Conservation (phyloP, 2,888 invertebrate species). For the Trachelus tabidus region DNA sequence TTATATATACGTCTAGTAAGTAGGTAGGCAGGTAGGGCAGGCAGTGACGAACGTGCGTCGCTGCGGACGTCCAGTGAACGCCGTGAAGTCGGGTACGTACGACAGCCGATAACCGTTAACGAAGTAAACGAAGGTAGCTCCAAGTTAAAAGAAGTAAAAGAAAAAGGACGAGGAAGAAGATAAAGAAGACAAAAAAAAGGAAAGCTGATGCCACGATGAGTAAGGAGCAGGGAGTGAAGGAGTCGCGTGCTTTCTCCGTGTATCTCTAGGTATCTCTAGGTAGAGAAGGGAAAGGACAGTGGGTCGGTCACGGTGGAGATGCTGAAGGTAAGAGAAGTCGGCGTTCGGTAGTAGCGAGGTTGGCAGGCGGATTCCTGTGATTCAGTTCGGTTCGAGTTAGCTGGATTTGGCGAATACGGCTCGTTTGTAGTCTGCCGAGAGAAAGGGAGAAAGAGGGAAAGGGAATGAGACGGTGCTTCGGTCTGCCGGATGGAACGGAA, state of each 20-base stretch:
- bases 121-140: background rate
- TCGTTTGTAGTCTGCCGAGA: conserved; percentile 56
- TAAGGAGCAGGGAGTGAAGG: background rate
- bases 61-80: background rate
- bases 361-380: conserved; percentile 51
- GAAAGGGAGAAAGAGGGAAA: conserved; percentile 25
- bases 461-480: conserved; percentile 2
- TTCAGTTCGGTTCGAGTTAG: conserved; percentile 58
- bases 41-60: background rate
- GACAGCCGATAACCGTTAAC: background rate
- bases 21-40: too few relatives aligned
- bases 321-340: background rate
- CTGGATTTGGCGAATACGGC: conserved; percentile 60
- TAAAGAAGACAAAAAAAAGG: background rate
- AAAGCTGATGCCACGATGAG: background rate
- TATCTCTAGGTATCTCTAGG: background rate
- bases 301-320: background rate
- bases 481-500: conserved; percentile 22
- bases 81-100: background rate
- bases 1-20: background rate
- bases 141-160: background rate
- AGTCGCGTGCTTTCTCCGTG: background rate
- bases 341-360: conserved; percentile 10
- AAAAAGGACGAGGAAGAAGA: background rate
- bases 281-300: background rate